Conservation (phyloP, 2,888 invertebrate genomes). For the Rutpela maculata region DNA sequence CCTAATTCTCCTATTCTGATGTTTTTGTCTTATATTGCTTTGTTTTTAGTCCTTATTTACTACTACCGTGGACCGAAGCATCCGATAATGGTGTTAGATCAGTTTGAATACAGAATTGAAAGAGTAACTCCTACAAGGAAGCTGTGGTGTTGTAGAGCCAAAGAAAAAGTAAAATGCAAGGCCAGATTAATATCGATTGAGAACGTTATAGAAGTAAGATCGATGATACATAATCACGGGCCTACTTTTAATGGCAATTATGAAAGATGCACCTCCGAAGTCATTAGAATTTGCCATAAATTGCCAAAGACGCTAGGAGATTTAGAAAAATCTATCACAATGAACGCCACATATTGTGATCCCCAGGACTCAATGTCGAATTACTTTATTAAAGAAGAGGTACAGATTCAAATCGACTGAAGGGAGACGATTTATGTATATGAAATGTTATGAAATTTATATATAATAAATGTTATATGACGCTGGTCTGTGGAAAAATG, state of each 20-base stretch:
- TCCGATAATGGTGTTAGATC: constrained; percentile 40
- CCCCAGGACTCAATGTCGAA: neutral
- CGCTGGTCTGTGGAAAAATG: no score
- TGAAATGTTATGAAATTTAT: neutral
- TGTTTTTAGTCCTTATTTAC: constrained; percentile 15
- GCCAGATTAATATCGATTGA: constrained; percentile 35
- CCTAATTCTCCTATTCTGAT: neutral
- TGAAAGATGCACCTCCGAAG: neutral
- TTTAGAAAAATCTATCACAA: neutral
- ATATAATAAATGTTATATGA: neutral
- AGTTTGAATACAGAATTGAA: constrained; percentile 43
- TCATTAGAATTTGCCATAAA: neutral
- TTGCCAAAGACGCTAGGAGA: neutral
- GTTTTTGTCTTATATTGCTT: neutral
- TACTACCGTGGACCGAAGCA: constrained; percentile 42
- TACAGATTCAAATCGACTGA: neutral
- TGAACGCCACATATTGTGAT: neutral
- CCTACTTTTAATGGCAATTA: constrained; percentile 23
- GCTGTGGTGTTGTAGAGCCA: constrained; percentile 56
- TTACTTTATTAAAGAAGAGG: neutral
- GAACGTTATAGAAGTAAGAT: neutral
- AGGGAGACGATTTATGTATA: neutral
- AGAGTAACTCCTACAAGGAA: constrained; percentile 38
- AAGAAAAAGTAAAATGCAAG: constrained; percentile 56
- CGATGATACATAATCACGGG: constrained; percentile 5